These are phyloP conservation scores for Coluber constrictor DNA, from an alignment of 2,797 vertebrate species.

Conservation along the genomic window DNA sequence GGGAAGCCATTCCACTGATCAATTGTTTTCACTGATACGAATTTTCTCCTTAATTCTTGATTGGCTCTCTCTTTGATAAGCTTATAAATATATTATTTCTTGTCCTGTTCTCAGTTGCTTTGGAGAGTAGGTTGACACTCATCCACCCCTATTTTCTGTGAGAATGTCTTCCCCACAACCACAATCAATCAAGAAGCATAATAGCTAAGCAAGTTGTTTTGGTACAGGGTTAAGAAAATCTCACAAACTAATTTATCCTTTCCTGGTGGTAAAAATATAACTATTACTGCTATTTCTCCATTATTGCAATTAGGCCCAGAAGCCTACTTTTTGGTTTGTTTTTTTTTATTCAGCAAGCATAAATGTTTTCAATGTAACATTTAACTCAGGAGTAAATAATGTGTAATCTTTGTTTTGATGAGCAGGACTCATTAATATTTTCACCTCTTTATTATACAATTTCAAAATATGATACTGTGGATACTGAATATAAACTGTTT, in stretches of 20 bases:
- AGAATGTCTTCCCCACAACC: neutral
- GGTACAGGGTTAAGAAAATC: neutral
- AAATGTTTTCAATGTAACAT: neutral
- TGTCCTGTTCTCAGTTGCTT: neutral
- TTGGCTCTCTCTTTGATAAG: neutral
- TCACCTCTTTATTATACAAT: neutral
- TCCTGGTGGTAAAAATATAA: neutral
- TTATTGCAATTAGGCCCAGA: neutral
- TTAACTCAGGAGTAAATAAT: neutral
- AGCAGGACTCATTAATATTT: neutral
- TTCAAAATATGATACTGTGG: neutral
- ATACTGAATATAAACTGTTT: neutral
- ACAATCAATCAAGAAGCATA: neutral
- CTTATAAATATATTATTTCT: too few species aligned
- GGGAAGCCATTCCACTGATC: neutral
- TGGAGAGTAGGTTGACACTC: neutral
- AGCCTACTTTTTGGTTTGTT: neutral
- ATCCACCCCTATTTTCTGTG: neutral
- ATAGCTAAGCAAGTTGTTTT: neutral
- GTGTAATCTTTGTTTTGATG: neutral
- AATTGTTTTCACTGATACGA: neutral
- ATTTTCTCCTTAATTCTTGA: neutral
- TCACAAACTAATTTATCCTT: neutral
- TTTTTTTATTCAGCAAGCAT: neutral
- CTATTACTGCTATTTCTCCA: neutral